A percentile compares a stretch with the other conserved stretches of the same genome.
Evolutionary conservation across 1,140 invertebrate species (phyloP).

Genomic region (Cyclina sinensis): DNA sequence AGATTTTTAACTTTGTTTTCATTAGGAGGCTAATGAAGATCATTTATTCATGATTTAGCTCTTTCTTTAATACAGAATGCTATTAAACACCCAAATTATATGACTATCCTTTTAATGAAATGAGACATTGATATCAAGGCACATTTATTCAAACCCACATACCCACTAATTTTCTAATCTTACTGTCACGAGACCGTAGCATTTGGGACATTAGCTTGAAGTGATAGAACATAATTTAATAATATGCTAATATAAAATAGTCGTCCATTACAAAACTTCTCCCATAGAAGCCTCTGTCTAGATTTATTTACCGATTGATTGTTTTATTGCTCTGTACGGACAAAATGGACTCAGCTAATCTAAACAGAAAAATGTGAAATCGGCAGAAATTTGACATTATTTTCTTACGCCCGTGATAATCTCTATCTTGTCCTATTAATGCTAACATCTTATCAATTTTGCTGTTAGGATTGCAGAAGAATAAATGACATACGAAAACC

Average conservation of each 20-base stretch:
- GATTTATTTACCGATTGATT: neutral
- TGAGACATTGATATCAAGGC: neutral
- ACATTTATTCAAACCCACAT: neutral
- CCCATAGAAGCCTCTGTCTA: neutral
- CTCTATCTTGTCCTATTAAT: no score
- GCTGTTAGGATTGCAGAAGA: no score
- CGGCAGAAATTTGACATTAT: no score
- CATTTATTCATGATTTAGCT: neutral
- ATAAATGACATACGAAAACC: no score
- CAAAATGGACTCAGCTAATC: neutral
- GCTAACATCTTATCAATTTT: no score
- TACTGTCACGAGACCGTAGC: neutral
- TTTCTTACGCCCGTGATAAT: no score
- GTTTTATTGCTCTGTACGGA: conserved; percentile 20
- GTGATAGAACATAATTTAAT: conserved; percentile 3
- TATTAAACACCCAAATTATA: neutral
- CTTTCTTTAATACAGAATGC: neutral
- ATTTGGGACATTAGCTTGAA: conserved; percentile 23
- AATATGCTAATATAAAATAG: conserved; percentile 21
- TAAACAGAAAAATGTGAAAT: no score
- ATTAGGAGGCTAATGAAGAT: neutral
- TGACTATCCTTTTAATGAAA: conserved; percentile 10
- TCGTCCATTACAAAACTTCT: neutral
- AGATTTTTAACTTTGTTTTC: no score
- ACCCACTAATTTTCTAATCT: neutral